Conservation (phyloP, 1,140 invertebrate species). For the Triops cancriformis region DNA sequence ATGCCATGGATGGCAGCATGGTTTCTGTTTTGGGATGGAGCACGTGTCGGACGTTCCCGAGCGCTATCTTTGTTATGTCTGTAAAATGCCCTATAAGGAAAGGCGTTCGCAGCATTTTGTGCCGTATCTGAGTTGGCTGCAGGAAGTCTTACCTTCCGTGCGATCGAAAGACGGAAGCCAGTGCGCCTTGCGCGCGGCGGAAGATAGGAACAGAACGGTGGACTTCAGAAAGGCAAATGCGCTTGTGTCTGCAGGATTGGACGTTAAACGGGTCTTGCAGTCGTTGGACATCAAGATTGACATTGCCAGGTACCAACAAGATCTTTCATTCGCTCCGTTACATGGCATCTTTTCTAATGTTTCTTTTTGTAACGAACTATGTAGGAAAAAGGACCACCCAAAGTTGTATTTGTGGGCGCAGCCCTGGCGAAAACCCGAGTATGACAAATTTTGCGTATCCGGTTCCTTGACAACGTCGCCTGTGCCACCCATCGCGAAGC, state of each 20-base stretch:
- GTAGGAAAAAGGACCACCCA: slow-evolving; percentile 42
- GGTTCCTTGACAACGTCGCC: neutral
- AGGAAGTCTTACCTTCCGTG: slow-evolving; percentile 61
- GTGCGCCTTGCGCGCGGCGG: neutral
- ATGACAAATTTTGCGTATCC: neutral
- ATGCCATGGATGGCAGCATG: slow-evolving; percentile 91
- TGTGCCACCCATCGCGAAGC: neutral
- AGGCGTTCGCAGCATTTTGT: slow-evolving; percentile 60
- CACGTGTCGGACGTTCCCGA: slow-evolving; percentile 73
- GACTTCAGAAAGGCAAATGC: slow-evolving; percentile 32
- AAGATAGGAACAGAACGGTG: slow-evolving; percentile 20
- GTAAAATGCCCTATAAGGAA: slow-evolving; percentile 63
- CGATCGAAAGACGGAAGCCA: slow-evolving; percentile 36
- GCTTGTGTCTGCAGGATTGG: slow-evolving; percentile 33
- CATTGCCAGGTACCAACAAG: slow-evolving; percentile 57
- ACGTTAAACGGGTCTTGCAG: slow-evolving; percentile 33
- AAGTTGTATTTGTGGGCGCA: slow-evolving; percentile 78
- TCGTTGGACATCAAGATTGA: slow-evolving; percentile 59
- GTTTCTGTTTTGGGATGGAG: slow-evolving; percentile 72
- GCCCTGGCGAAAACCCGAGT: slow-evolving; percentile 50
- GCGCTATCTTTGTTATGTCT: slow-evolving; percentile 82
- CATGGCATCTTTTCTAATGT: slow-evolving; percentile 17
- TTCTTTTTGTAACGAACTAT: slow-evolving; percentile 31
- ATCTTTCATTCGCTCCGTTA: neutral
- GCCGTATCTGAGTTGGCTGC: slow-evolving; percentile 80